Evolutionary conservation across 2,888 invertebrate species (phyloP), one percentile per base, ranked within the genome.

Genomic region (Ischnura elegans): DNA sequence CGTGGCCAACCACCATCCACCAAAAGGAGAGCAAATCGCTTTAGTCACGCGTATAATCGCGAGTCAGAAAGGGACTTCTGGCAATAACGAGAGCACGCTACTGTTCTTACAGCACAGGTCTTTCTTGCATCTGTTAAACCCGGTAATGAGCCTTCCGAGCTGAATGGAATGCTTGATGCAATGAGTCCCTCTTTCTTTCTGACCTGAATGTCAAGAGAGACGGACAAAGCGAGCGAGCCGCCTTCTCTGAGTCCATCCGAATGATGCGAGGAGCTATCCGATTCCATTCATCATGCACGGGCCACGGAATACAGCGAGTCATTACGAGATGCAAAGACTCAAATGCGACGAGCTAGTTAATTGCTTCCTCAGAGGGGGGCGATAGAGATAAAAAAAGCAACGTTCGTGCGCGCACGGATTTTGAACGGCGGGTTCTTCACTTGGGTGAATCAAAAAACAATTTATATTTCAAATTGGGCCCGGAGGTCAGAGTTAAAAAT

Each of bases 281-380:
- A 21, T n/a, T 43, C n/a, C 90, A 61, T 90, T 66, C 21, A 90
- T 90, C 90, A 90, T 61, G 61, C 61, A 25, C 61, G 45, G 61
- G 66, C 43, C 90, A 90, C 90, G 61, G n/a, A 45, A 10, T 16
- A 3, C 25, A 43, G 43, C 43, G 43, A 25, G 66, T 61, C 90
- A 90, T 90, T 90, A 90, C 61, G 61, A n/a, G n/a, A n/a, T n/a
- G n/a, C n/a, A n/a, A n/a, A n/a, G n/a, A n/a, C n/a, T n/a, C n/a
- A n/a, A 25, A 61, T 55, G n/a, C 51, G 61, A 66, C 43, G 43
- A 43, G 61, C 43, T 61, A 29, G 55, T 61, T 61, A 66, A 90
- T 90, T 90, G 43, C 90, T 90, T 42, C 47, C 55, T 36, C 45
- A 45, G 29, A 8, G 36, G 5, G 66, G 21, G n/a, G 43, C 55